Evolutionary conservation across 2,797 vertebrate genomes (phyloP).

Genomic region (Trematomus bernacchii): DNA sequence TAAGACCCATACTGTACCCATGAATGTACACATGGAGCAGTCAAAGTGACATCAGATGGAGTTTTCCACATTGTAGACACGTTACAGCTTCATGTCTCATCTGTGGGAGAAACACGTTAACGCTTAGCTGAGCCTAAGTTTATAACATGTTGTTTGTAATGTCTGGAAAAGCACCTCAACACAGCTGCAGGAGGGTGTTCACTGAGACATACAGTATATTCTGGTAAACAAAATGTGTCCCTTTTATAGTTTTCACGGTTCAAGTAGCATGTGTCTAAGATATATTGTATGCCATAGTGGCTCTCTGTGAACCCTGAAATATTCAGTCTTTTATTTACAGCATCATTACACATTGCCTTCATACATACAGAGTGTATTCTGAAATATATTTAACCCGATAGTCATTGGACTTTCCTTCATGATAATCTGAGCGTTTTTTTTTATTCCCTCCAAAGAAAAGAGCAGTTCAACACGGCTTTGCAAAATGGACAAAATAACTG

Average conservation of each 20-base stretch:
- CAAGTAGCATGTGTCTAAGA: conserved; percentile 15
- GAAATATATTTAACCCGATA: background rate
- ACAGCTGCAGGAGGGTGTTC: conserved; percentile 52
- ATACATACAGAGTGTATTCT: background rate
- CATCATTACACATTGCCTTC: background rate
- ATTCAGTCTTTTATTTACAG: conserved; percentile 15
- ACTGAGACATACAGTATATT: conserved; percentile 37
- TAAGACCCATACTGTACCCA: conserved; percentile 18
- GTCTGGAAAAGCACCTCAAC: conserved; percentile 38
- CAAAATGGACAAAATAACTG: background rate
- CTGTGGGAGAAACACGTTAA: conserved; percentile 55
- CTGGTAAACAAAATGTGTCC: conserved; percentile 14
- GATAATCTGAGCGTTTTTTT: background rate
- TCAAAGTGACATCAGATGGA: conserved; percentile 57
- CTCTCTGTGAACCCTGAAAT: background rate
- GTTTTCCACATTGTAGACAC: conserved; percentile 58
- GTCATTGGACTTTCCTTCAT: background rate
- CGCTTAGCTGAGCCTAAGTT: conserved; percentile 38
- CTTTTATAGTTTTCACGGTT: conserved; percentile 40
- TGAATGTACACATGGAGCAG: conserved; percentile 23
- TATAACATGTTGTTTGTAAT: conserved; percentile 50
- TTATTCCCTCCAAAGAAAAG: background rate
- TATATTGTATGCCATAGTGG: background rate
- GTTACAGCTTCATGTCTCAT: conserved; percentile 55
- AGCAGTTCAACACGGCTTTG: background rate